These are phyloP conservation scores for Colostygia pectinataria DNA, from an alignment of 2,888 invertebrate genomes.

Conservation along the genomic window DNA sequence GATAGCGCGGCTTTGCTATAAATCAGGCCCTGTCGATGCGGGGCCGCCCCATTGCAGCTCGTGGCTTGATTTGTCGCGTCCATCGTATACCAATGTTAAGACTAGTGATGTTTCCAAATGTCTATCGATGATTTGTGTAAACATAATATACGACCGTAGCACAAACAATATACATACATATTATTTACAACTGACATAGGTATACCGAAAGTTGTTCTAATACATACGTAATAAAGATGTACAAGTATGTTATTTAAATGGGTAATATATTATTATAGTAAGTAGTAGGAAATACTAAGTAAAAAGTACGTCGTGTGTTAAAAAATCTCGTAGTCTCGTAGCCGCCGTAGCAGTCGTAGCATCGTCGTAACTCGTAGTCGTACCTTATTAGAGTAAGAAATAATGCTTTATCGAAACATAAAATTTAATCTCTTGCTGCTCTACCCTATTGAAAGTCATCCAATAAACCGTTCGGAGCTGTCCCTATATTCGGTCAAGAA, in stretches of 20 bases:
- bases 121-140: constrained; percentile 22
- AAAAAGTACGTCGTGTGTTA: too few species aligned
- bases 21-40: constrained; percentile 80
- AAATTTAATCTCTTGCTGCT: constrained; percentile 21
- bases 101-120: constrained; percentile 28
- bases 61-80: constrained; percentile 80
- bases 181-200: too few species aligned
- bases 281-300: too few species aligned
- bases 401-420: constrained; percentile 16
- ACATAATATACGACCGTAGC: too few species aligned
- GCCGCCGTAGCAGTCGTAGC: constrained; percentile 6
- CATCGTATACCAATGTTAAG: constrained; percentile 64
- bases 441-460: constrained; percentile 50
- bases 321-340: constrained; percentile 11
- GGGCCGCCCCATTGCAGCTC: constrained; percentile 75
- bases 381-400: too few species aligned
- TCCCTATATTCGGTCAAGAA: constrained; percentile 69
- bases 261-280: too few species aligned
- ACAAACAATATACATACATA: too few species aligned
- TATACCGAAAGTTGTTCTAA: too few species aligned
- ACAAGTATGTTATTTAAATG: too few species aligned
- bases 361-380: too few species aligned
- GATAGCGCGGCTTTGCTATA: constrained; percentile 71
- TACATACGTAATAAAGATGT: too few species aligned
- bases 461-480: constrained; percentile 65